Base-by-base conservation (phyloP, 30 jellyfish, hydroid and myxozoan species). In the Pelagia noctiluca region DNA sequence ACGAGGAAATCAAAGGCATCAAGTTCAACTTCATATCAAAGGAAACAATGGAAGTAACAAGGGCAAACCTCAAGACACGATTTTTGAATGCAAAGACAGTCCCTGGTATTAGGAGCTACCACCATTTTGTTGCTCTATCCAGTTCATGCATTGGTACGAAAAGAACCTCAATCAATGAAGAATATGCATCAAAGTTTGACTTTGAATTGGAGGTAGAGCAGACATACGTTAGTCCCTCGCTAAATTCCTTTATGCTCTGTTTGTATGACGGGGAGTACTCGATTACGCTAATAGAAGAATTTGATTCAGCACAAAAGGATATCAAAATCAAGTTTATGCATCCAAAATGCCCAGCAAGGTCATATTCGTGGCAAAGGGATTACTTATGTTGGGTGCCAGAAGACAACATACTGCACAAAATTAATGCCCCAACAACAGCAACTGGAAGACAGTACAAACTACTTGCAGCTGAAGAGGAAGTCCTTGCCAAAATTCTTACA, bases 91-190 rank as follows among this genome's bases (percentile, higher is more conserved):
- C 85, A 3, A 74, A 34, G 52, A 87, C 96, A 18, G 80, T 70
- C 28, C 95, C 97, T 8, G 95, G 97, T 18, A 80, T 95, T 25
- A 65, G 94, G 60, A 24, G 50, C 34, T 53, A 16, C 42, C 94
- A 83, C 50, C 94, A 83, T 19, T 47, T 70, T 74, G 67, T 46
- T 7, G 89, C 94, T 48, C 36, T 71, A 8, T 49, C 90, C 38
- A 23, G 5, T 13, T 19, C 90, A 53, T 32, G 57, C 86, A 85
- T 63, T 38, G 84, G 75, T 3, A 26, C 91, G 48, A 84, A 75
- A 50, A 12, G 35, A 50, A 30, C 68, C 13, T 72, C 60, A 19
- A 62, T 26, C 19, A 82, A 84, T 26, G 66, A 71, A 24, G 84
- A 54, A 62, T 71, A 26, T 38, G 24, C 91, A 32, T 11, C 50